These are phyloP conservation scores for Geotrupes spiniger DNA, from an alignment of 2,888 invertebrate genomes.

Conservation along the genomic window DNA sequence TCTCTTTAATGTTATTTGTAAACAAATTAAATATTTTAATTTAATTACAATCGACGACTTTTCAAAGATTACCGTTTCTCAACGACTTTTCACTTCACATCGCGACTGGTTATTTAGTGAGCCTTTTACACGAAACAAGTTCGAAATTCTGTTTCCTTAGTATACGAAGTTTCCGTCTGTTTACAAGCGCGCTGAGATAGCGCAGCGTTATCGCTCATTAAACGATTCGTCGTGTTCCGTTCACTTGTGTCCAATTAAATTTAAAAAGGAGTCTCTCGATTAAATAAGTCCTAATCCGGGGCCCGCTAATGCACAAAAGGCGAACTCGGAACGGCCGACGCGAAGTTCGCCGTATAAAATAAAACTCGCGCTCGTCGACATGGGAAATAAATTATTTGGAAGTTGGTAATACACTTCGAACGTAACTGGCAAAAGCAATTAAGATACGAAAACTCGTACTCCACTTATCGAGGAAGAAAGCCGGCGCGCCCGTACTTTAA, in stretches of 20 bases:
- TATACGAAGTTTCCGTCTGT: background rate
- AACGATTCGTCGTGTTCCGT: background rate
- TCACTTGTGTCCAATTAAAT: constrained; percentile 2
- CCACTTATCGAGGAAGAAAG: constrained; percentile 20
- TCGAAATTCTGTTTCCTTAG: background rate
- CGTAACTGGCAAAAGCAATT: constrained; percentile 26
- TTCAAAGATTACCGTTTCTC: no score
- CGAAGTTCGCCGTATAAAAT: background rate
- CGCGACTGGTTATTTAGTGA: no score
- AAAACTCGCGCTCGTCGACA: constrained; percentile 15
- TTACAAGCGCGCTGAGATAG: background rate
- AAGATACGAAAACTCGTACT: constrained; percentile 26
- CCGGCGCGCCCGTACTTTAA: background rate
- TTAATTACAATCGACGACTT: no score
- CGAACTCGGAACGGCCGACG: background rate
- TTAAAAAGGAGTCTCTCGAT: background rate
- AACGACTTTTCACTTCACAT: no score
- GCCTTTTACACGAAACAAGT: no score
- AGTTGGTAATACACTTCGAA: constrained; percentile 27
- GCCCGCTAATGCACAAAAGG: background rate
- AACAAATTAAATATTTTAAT: no score
- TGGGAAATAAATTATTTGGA: constrained; percentile 27
- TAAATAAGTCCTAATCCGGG: constrained; percentile 2
- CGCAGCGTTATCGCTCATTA: background rate
- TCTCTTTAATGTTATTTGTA: no score